phyloP scores from a whole-genome alignment of 2,888 invertebrate species.

The Tuberolachnus salignus region DNA sequence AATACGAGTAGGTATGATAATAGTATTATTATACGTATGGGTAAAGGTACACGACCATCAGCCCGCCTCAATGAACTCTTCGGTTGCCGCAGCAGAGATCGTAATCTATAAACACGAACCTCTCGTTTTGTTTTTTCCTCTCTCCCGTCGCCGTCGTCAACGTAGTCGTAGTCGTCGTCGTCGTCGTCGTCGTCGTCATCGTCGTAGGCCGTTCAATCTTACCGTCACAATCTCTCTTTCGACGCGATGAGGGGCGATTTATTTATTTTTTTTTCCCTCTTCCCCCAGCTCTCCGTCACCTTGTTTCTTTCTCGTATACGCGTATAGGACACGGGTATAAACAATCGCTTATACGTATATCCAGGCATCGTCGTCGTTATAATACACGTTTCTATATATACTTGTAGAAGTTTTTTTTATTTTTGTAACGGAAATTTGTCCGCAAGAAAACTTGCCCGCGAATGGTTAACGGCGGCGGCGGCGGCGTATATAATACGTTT shows the following conservation, averaged over 20 bases:
- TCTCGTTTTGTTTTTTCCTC: slow-evolving; percentile 4
- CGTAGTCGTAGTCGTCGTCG: no score
- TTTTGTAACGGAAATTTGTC: slow-evolving; percentile 25
- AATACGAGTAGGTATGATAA: no score
- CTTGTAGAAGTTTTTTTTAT: no score
- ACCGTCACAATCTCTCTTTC: slow-evolving; percentile 3
- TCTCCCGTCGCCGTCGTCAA: neutral
- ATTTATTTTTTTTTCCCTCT: neutral
- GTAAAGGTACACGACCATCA: neutral
- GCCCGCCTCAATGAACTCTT: slow-evolving; percentile 46
- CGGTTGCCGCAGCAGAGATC: slow-evolving; percentile 7
- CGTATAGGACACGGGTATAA: neutral
- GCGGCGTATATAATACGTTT: slow-evolving; percentile 17
- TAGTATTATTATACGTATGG: no score
- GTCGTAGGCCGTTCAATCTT: slow-evolving; percentile 23
- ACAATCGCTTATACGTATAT: neutral
- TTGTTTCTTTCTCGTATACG: neutral
- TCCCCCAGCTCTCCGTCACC: no score
- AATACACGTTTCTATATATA: neutral
- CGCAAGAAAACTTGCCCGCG: neutral
- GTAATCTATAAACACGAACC: slow-evolving; percentile 46
- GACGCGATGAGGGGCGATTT: slow-evolving; percentile 2
- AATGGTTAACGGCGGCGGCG: slow-evolving; percentile 27
- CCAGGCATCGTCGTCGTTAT: neutral
- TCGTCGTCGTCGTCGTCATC: neutral